Evolutionary conservation across 2,113 vertebrate genomes (phyloP).

Genomic region (Dicaeum eximium): DNA sequence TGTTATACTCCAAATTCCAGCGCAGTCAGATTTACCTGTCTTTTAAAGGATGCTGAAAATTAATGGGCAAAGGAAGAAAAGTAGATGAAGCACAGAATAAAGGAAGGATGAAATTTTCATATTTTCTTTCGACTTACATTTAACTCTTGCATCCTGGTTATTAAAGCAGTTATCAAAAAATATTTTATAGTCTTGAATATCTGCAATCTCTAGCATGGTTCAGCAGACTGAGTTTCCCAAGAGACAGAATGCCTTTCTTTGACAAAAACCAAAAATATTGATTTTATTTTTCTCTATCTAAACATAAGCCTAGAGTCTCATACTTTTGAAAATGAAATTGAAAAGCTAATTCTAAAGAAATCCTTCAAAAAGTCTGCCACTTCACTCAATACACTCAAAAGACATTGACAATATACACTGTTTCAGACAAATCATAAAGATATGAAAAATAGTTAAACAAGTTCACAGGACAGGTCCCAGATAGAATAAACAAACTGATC

Average conservation of each 20-base stretch:
- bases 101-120: background rate
- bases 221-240: background rate
- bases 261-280: background rate
- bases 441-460: background rate
- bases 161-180: background rate
- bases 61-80: background rate
- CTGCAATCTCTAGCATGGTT: background rate
- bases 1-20: background rate
- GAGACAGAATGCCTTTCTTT: background rate
- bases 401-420: background rate
- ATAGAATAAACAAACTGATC: background rate
- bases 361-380: background rate
- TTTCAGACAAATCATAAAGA: background rate
- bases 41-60: background rate
- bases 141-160: background rate
- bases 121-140: background rate
- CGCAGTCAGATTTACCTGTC: background rate
- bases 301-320: background rate
- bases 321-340: background rate
- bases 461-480: background rate
- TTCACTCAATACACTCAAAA: background rate
- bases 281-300: background rate
- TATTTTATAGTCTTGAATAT: background rate
- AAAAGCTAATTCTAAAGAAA: background rate
- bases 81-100: background rate